Evolutionary conservation across 1,140 invertebrate species (phyloP).

Genomic region (Mylabris phalerata): DNA sequence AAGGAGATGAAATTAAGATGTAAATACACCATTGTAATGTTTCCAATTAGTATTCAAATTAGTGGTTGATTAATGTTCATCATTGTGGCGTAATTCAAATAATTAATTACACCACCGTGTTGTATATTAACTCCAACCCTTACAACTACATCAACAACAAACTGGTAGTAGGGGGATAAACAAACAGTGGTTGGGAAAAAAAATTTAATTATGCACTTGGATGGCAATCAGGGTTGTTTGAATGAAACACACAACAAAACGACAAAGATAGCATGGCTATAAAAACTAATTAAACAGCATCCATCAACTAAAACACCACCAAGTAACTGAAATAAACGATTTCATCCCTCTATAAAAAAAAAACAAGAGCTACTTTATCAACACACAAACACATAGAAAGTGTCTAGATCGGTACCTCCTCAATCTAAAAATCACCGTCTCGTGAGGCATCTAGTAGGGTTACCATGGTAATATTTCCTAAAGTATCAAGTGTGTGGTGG

Average conservation of each 20-base stretch:
- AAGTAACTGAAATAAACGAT: conserved; percentile 35
- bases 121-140: too few relatives aligned
- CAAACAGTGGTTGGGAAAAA: too few relatives aligned
- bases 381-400: conserved; percentile 5
- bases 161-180: too few relatives aligned
- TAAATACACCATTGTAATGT: background rate
- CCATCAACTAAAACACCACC: conserved; percentile 26
- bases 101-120: too few relatives aligned
- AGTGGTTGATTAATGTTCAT: too few relatives aligned
- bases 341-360: conserved; percentile 27
- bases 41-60: too few relatives aligned
- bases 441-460: conserved; percentile 7
- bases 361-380: background rate
- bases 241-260: conserved; percentile 1
- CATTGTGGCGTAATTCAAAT: too few relatives aligned
- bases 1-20: conserved; percentile 2
- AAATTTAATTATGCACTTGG: too few relatives aligned
- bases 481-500: conserved; percentile 8
- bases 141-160: too few relatives aligned
- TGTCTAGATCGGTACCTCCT: conserved; percentile 1
- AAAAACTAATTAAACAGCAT: conserved; percentile 23
- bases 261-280: background rate
- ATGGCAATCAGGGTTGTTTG: too few relatives aligned
- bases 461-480: conserved; percentile 3
- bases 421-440: background rate